Base-by-base conservation (phyloP, 2,113 vertebrate species). In the Anser brachyrhynchus region DNA sequence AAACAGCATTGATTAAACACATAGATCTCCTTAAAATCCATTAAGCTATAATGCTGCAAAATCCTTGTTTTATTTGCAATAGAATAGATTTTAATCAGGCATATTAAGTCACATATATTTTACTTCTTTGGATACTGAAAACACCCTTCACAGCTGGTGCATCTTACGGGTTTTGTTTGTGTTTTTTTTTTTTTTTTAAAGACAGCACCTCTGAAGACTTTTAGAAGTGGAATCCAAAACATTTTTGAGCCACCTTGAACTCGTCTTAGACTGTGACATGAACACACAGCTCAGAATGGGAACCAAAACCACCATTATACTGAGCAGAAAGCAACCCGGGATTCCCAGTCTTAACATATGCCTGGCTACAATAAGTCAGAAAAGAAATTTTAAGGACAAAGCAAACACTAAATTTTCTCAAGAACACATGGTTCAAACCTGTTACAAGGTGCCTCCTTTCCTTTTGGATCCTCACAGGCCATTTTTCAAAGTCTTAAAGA, bases 1-100 rank as follows among this genome's bases (percentile, higher is more conserved):
- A 78, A 52, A 85, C 71, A 93, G 19, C 79, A 92, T 87, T 87
- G 91, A 92, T 87, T 93, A 96, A 95, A 89, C 25, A 41, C 41
- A 77, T 13, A 86, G 72, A 88, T 76, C 80, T 61, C 66, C 87
- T 92, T 79, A 93, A 73, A 95, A 70, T 11, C 26, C 72, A 89
- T 88, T 86, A 81, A 80, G 58, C 22, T 66, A 57, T 61, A 88
- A 82, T 57, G 80, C 55, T 90, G 70, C 71, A 90, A 96, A 94
- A 92, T 35, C n/a, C 78, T 81, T 86, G 33, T 51, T 89, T 86
- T 62, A 92, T 89, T 85, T 94, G 77, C 74, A 87, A 66, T 33
- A 91, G 58, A 84, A 84, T 35, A 81, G 54, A 21, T 69, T 96
- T 92, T 85, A 94, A 87, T 88, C 79, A 65, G 67, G 21, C 67